Base-by-base conservation (phyloP, 1,140 invertebrate genomes). In the Sycophila sp. region DNA sequence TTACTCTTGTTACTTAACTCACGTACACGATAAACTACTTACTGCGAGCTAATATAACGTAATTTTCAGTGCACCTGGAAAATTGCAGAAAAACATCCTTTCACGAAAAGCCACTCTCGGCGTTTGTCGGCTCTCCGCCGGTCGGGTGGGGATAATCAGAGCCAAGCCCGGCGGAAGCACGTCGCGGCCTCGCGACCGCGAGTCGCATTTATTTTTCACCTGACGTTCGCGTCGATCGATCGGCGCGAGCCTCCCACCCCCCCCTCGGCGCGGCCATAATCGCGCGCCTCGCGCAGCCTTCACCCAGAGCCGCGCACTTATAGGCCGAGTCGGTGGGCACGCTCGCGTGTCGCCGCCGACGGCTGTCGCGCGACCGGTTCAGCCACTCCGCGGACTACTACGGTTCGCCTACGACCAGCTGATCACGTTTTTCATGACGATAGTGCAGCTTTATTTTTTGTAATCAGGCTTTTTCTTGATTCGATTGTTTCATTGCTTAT, bases 221-320 rank as follows among this genome's bases (percentile, higher is more conserved):
- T 47, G 17, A n/a, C 13, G n/a, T 47, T n/a, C 11, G 15, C 8
- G 17, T 40, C 8, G 15, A 26, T 62, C 26, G 26, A 30, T 55
- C 51, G 13, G 32, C 28, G 8, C 22, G 42, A 40, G 42, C 58
- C 22, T 13, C 45, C 32, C 28, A 30, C 13, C 42, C 22, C 15
- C 42, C 28, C 38, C 45, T 62, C 34, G 38, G n/a, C 26, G 22
- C 0, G 17, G 36, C 17, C 26, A 28, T 42, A 19, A 62, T 42
- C 34, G 28, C 38, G 56, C 56, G 38, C 13, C 13, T 34, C 28
- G 28, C 28, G 38, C 28, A 45, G 28, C 58, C 58, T 62, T 62
- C 58, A 62, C 40, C 58, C 17, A 59, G 15, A 62, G 58, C 22
- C 42, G 10, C 42, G 19, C n/a, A n/a, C n/a, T n/a, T n/a, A n/a